Percentiles rank a stretch among this genome's conserved stretches.
Evolutionary conservation across 2,888 invertebrate species (phyloP).

Genomic region (Sinhomidia bicolor): DNA sequence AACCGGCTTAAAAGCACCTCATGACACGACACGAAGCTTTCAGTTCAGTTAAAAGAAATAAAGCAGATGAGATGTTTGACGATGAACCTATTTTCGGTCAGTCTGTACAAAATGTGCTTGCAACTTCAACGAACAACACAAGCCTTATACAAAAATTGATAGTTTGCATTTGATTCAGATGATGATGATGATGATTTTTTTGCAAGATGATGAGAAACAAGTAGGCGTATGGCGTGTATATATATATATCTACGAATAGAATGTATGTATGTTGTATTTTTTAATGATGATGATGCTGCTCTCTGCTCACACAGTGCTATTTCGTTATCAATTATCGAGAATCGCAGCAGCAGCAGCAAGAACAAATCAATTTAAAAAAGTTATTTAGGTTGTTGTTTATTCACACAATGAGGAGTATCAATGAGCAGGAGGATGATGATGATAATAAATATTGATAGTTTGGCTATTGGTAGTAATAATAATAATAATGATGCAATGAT

Average conservation of each 20-base stretch:
- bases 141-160: too few relatives aligned
- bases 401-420: not conserved
- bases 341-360: not conserved
- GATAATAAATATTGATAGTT: not conserved
- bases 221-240: too few relatives aligned
- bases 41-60: not conserved
- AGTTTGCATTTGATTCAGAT: too few relatives aligned
- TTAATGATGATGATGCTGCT: too few relatives aligned
- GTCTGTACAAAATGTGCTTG: not conserved
- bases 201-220: too few relatives aligned
- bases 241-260: too few relatives aligned
- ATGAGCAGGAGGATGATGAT: constrained; percentile 2
- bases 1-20: not conserved
- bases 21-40: not conserved
- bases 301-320: too few relatives aligned
- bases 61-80: not conserved
- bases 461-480: too few relatives aligned
- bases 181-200: too few relatives aligned
- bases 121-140: not conserved
- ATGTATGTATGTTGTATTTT: too few relatives aligned
- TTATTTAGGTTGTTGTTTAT: constrained; percentile 2
- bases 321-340: too few relatives aligned
- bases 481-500: constrained; percentile 1
- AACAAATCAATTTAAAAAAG: not conserved
- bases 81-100: not conserved